Base-by-base conservation (phyloP, 2,888 invertebrate species). In the Chymomyza caudatula region DNA sequence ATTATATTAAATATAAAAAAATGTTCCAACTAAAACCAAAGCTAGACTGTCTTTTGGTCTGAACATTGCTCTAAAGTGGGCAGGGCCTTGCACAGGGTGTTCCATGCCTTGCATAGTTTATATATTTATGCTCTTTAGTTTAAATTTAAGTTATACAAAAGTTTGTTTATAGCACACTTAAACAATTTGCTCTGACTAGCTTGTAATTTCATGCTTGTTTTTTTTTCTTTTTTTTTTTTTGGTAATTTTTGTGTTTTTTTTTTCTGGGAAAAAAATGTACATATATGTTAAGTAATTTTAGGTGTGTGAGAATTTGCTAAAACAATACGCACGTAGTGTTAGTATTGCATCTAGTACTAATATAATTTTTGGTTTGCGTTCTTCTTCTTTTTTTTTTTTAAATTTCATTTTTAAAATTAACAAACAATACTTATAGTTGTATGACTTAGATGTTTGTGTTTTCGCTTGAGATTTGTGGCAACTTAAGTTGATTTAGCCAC, bases 251-350 rank as follows among this genome's bases (percentile, higher is more conserved):
- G 2, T 22, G 2, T 17, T 51, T 51, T 51, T 51, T 49, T 51
- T 67, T 81, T 83, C 69, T 82, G 69, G 77, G 72, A 85, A 82
- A 76, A 74, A 79, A 79, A 79, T 85, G 4, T 85, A 85, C 86
- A 80, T 73, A 60, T 75, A 74, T 58, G 43, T 67, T 64, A 59
- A 23, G 4, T 44, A 15, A 25, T 20, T 25, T 59, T 44, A 47
- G 49, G 17, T 37, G 15, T 63, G 43, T 71, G 71, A 72, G 73
- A 71, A 71, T 71, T 71, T 13, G 67, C 71, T 71, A 71, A 67
- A 72, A 61, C 71, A 67, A 67, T 63, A 72, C 73, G 57, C 22
- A 6, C 29, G 0, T 37, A 37, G 19, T 51, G 51, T 13, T 17
- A 11, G 51, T 51, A 51, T 51, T 51, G 51, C 11, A 22, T 11